phyloP scores from a whole-genome alignment of 1,140 invertebrate species.

The Phenacoccus solenopsis region DNA sequence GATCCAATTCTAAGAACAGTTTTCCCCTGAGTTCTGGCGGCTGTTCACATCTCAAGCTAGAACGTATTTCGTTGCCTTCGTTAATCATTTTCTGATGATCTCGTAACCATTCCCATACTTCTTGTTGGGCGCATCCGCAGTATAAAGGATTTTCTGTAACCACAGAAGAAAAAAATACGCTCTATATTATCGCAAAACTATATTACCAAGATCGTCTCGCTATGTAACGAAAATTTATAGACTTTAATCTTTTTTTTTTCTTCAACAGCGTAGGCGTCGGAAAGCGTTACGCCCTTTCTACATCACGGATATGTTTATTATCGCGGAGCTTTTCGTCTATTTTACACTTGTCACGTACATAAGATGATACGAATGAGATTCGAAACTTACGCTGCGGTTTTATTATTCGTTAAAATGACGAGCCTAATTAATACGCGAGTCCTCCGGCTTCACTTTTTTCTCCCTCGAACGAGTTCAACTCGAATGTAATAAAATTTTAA shows the following conservation, averaged over 20 bases:
- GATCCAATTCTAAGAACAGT: conserved; percentile 59
- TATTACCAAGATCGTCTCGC: not conserved
- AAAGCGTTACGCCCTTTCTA: not conserved
- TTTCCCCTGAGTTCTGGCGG: conserved; percentile 60
- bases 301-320: not conserved
- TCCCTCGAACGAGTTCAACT: too few species aligned
- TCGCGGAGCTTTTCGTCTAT: not conserved
- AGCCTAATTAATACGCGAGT: not conserved
- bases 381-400: too few species aligned
- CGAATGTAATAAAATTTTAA: too few species aligned
- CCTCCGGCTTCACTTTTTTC: too few species aligned
- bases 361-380: too few species aligned
- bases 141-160: conserved; percentile 64
- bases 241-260: not conserved
- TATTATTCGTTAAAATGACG: too few species aligned
- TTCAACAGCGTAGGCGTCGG: not conserved
- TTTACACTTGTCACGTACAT: not conserved
- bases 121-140: conserved; percentile 70
- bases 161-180: not conserved
- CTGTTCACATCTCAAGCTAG: conserved; percentile 56
- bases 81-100: conserved; percentile 57
- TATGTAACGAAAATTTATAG: not conserved
- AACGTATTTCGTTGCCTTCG: conserved; percentile 9
- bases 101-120: conserved; percentile 75
- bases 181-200: too few species aligned